A percentile compares a stretch with the other conserved stretches of the same genome.
phyloP scores from a whole-genome alignment of 2,113 vertebrate genomes.

The Saiga tatarica region DNA sequence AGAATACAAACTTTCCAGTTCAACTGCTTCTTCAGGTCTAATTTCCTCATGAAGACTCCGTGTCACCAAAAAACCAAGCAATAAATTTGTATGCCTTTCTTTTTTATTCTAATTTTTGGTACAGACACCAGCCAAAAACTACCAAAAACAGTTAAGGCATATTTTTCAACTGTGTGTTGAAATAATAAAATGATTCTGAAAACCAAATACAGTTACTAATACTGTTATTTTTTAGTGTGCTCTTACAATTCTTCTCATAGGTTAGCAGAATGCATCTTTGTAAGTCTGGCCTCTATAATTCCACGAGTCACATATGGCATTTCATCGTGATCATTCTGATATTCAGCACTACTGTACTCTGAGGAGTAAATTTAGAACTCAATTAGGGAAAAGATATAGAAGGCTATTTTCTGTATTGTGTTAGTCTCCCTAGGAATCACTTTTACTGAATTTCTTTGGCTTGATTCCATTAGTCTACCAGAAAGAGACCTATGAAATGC shows the following conservation, averaged over 20 bases:
- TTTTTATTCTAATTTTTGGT: not conserved
- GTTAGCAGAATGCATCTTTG: not conserved
- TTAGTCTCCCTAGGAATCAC: not conserved
- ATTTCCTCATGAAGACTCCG: not conserved
- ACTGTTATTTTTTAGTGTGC: not conserved
- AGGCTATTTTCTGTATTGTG: not conserved
- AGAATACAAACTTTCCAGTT: not conserved
- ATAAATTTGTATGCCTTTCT: not conserved
- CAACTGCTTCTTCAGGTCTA: not conserved
- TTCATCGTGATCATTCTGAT: not conserved
- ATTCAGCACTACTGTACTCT: not conserved
- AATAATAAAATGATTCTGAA: constrained; percentile 3
- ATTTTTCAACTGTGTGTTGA: not conserved
- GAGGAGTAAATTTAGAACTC: constrained; percentile 25
- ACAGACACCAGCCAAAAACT: not conserved
- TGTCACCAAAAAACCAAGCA: not conserved
- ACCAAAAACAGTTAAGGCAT: not conserved
- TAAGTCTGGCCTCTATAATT: not conserved
- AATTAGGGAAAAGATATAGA: not conserved
- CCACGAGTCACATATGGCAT: not conserved
- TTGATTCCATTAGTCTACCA: not conserved
- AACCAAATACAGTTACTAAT: not conserved
- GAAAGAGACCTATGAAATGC: not conserved
- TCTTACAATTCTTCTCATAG: not conserved
- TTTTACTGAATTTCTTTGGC: not conserved